Evolutionary conservation across 2,797 vertebrate genomes (phyloP).

Genomic region (Micromesistius poutassou): DNA sequence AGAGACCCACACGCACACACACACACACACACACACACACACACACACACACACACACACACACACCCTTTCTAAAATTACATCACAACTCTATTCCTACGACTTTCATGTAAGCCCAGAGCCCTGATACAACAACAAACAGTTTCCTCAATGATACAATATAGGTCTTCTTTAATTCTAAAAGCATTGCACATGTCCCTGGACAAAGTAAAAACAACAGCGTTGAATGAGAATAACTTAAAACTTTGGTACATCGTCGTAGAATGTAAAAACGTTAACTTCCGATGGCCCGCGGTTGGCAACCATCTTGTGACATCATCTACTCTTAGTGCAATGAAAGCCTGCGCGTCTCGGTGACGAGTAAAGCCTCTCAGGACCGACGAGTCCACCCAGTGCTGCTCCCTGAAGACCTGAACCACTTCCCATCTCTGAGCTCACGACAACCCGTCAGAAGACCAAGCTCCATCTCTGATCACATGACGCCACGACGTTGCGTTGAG

Average conservation of each 20-base stretch:
- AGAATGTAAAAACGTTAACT: conserved; percentile 74
- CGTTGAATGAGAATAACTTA: conserved; percentile 55
- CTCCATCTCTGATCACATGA: conserved; percentile 59
- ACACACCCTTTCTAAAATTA: background rate
- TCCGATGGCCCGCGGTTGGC: conserved; percentile 82
- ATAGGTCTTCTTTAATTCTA: conserved; percentile 66
- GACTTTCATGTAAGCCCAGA: conserved; percentile 63
- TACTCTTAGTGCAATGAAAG: conserved; percentile 77
- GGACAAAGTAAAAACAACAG: conserved; percentile 70
- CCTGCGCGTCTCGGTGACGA: conserved; percentile 28
- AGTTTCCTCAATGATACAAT: conserved; percentile 62
- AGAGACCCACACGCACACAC: conserved; percentile 39
- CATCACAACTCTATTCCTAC: conserved; percentile 80
- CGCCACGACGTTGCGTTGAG: background rate
- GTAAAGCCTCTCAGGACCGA: conserved; percentile 46
- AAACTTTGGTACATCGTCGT: conserved; percentile 83
- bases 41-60: conserved; percentile 45
- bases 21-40: conserved; percentile 29
- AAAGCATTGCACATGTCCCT: conserved; percentile 94
- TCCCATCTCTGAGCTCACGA: conserved; percentile 26
- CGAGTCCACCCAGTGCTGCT: background rate
- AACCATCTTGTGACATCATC: conserved; percentile 62
- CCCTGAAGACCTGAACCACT: background rate
- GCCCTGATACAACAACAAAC: conserved; percentile 54
- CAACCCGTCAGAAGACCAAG: conserved; percentile 86